These are phyloP conservation scores for Capricornis sumatraensis DNA, from an alignment of 2,113 vertebrate genomes.

Conservation along the genomic window DNA sequence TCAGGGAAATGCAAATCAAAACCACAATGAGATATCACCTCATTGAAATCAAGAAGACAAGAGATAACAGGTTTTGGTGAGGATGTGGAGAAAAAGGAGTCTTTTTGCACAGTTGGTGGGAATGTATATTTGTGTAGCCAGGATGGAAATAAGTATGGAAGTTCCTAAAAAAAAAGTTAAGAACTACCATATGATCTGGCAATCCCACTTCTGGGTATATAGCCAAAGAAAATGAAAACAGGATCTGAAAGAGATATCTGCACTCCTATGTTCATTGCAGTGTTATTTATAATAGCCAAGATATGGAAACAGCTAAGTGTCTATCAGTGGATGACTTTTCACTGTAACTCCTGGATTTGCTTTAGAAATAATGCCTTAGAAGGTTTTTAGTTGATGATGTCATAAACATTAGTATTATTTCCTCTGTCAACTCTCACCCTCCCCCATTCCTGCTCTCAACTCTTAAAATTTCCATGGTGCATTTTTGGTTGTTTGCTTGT, in stretches of 20 bases:
- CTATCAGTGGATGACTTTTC: neutral
- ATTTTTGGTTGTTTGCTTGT: constrained; percentile 21
- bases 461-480: neutral
- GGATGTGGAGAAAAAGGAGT: neutral
- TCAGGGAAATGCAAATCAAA: neutral
- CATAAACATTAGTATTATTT: neutral
- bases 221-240: neutral
- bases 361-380: constrained; percentile 8
- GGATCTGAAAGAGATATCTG: neutral
- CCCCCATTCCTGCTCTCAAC: neutral
- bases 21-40: neutral
- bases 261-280: neutral
- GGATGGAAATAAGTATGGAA: neutral
- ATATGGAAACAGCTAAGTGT: neutral
- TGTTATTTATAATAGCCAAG: neutral
- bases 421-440: neutral
- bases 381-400: neutral
- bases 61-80: neutral
- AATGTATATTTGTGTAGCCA: neutral
- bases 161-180: neutral
- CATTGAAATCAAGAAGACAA: neutral
- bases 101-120: neutral
- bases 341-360: neutral
- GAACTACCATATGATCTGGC: neutral
- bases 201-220: neutral